Evolutionary conservation across 1,140 invertebrate genomes (phyloP), one percentile per base, ranked within the genome.

Genomic region (Plectrocnemia conspersa): DNA sequence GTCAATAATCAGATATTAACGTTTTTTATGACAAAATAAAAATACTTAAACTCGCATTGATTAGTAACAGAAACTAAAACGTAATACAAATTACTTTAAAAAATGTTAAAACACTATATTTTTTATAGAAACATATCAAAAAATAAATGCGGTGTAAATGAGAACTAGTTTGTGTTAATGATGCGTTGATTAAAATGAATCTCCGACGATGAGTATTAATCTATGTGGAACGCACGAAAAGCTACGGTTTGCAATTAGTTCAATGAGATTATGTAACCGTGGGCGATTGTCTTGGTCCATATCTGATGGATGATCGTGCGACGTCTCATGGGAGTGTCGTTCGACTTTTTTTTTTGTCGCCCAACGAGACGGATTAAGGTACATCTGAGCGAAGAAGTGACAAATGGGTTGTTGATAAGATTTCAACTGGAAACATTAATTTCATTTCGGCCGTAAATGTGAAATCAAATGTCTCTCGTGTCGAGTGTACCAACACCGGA

Each of bases 361-460:
- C 40, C 52, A 24, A 16, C 45, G 50, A 46, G 57, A 54, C 45
- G 47, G 27, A 58, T 48, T 54, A 48, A 45, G 38, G 48, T 48
- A 59, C 52, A 52, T 55, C 52, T 23, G 35, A 50, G 47, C 47
- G 32, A 32, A 50, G 52, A 48, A 54, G 57, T 59, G 57, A 59
- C 52, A 59, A 59, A 59, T 59, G 57, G 57, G 53, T 54, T 54
- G 29, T 54, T 59, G 57, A 59, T 59, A 59, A 59, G 52, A 55
- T 52, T 59, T 38, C 52, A 59, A 59, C 52, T 59, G 38, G 52
- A 50, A 54, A 45, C 57, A 59, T 59, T 55, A 59, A 59, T 59
- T 46, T 44, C 36, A 41, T 52, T 44, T 52, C 50, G 47, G 47
- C 33, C 47, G 47, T 50, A 50, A 50, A 50, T 50, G 47, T 50